phyloP scores from a whole-genome alignment of 2,113 vertebrate genomes.

The Pterocles burchelli region DNA sequence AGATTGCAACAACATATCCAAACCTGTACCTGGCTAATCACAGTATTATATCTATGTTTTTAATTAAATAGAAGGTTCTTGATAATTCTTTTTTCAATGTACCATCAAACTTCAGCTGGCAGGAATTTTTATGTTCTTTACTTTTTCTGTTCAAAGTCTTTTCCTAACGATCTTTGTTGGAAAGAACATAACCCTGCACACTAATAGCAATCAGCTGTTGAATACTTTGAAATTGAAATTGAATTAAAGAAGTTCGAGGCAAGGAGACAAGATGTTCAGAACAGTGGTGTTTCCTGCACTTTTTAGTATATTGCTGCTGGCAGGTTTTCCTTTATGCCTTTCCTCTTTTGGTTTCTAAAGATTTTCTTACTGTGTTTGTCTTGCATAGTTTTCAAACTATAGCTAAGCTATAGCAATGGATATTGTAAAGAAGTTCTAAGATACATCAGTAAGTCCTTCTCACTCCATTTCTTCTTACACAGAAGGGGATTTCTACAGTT shows the following conservation, averaged over 20 bases:
- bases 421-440: neutral
- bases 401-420: neutral
- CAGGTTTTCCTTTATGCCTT: neutral
- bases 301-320: neutral
- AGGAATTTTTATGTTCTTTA: neutral
- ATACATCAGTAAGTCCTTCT: neutral
- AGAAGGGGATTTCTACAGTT: neutral
- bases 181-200: neutral
- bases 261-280: neutral
- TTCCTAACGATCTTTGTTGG: neutral
- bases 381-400: neutral
- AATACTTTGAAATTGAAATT: neutral
- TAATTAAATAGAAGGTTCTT: neutral
- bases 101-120: rapidly evolving
- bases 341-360: neutral
- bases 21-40: neutral
- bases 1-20: neutral
- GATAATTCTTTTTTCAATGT: neutral
- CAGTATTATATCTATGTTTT: neutral
- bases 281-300: neutral
- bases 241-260: neutral
- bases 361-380: neutral
- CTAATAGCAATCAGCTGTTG: neutral
- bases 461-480: neutral
- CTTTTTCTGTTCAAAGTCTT: neutral